Evolutionary conservation across 2,113 vertebrate species (phyloP), one percentile per base, ranked within the genome.

Genomic region (Pelmatolapia mariae): DNA sequence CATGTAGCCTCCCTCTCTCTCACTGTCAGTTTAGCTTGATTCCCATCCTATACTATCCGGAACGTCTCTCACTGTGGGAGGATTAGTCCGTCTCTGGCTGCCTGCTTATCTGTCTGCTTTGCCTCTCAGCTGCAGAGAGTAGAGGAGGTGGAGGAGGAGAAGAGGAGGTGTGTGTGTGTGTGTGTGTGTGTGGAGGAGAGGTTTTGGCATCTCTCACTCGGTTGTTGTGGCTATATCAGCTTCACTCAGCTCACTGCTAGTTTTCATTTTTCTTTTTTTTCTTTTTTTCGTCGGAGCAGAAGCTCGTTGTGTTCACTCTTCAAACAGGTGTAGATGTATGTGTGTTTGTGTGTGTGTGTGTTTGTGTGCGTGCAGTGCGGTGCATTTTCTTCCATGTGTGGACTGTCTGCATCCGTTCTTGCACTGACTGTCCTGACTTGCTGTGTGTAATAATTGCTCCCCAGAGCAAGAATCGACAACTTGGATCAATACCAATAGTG

Each of bases 61-160:
- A 91, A 84, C 59, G 89, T 91, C 91, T 92, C 91, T 91, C 66
- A 71, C 89, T 86, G 92, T 84, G 82, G 90, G 89, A 91, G 93
- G 94, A 95, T 96, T 93, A 95, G 92, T 92, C 93, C 83, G 92
- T 94, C 92, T 95, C 92, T 91, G 91, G 93, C 95, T 95, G 93
- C 57, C 90, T 92, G 92, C 93, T 94, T 94, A 94, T 96, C 96
- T 93, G 94, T 91, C 95, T 95, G 93, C 93, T 86, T 89, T 92
- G 90, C 88, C 89, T 89, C 87, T 93, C 86, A 50, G 89, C 91
- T 89, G 86, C 82, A 68, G 82, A 80, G 87, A 57, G 76, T 26
- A 52, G 68, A 66, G 56, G 66, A 53, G 82, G 82, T 31, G 81
- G 87, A 45, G 66, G 71, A 6, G 79, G 86, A 73, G 80, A 82